phyloP scores from a whole-genome alignment of 2,797 vertebrate genomes.

The Merluccius polli region DNA sequence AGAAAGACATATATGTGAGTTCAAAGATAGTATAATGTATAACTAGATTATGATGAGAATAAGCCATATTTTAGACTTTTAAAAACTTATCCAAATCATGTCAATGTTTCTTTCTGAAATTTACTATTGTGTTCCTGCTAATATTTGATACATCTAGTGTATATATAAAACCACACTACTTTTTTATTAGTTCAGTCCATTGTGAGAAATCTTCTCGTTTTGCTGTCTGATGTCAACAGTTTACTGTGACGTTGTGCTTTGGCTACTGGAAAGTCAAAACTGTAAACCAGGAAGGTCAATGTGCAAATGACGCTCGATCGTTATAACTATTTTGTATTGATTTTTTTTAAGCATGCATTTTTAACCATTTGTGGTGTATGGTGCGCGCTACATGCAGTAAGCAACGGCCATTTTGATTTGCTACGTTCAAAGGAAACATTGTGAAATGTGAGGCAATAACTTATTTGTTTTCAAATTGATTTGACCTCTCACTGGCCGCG shows the following conservation, averaged over 20 bases:
- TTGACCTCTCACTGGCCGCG: conserved; percentile 17
- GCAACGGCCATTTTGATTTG: conserved; percentile 40
- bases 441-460: conserved; percentile 77
- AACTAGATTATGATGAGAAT: conserved; percentile 72
- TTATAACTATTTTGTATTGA: conserved; percentile 3
- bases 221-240: conserved; percentile 37
- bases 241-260: conserved; percentile 43
- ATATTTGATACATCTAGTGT: conserved; percentile 68
- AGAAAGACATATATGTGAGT: conserved; percentile 56
- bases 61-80: conserved; percentile 83
- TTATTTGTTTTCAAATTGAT: conserved; percentile 47
- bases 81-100: conserved; percentile 72
- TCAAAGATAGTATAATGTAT: conserved; percentile 56
- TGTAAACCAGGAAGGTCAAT: conserved; percentile 38
- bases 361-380: conserved; percentile 51
- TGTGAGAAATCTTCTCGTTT: conserved; percentile 49
- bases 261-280: conserved; percentile 20
- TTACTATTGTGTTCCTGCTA: conserved; percentile 64
- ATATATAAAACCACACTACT: conserved; percentile 50
- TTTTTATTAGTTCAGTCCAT: conserved; percentile 49
- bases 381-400: conserved; percentile 27
- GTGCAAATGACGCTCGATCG: conserved; percentile 18
- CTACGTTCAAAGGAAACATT: conserved; percentile 54
- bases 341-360: conserved; percentile 57
- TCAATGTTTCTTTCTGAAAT: conserved; percentile 59